A percentile compares a stretch with the other conserved stretches of the same genome.
These are phyloP conservation scores for Eriosoma lanigerum DNA, from an alignment of 1,140 invertebrate genomes.

Conservation along the genomic window DNA sequence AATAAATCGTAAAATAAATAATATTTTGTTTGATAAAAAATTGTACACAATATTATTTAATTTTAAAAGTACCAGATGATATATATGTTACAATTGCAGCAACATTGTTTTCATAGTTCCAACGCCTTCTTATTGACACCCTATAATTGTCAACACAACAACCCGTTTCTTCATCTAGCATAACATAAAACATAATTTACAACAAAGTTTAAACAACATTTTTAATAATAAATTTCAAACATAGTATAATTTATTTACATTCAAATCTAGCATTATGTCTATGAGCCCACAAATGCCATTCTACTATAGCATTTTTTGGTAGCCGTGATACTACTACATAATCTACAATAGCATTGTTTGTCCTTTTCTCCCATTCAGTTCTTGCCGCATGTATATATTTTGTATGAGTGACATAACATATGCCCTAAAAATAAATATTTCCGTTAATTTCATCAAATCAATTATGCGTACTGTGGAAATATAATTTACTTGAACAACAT, in stretches of 20 bases:
- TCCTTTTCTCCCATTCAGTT: constrained; percentile 76
- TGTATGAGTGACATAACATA: constrained; percentile 77
- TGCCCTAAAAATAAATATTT: constrained; percentile 62
- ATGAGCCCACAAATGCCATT: constrained; percentile 88
- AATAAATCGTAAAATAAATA: constrained; percentile 44
- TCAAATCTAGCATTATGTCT: constrained; percentile 82
- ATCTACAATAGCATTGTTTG: constrained; percentile 84
- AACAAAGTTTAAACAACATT: not conserved
- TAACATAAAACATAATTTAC: not conserved
- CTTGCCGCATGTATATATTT: constrained; percentile 71
- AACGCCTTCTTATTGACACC: constrained; percentile 76
- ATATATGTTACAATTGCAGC: constrained; percentile 80
- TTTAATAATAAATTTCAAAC: not conserved
- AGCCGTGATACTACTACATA: constrained; percentile 80
- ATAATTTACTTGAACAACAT: constrained; percentile 70
- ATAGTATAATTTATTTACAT: constrained; percentile 64
- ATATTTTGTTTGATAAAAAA: constrained; percentile 1
- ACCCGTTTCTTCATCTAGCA: constrained; percentile 82
- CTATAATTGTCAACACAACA: constrained; percentile 78
- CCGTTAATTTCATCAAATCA: not conserved
- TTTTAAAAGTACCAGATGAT: constrained; percentile 64
- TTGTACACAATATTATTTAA: not conserved
- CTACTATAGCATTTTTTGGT: constrained; percentile 78
- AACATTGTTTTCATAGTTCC: constrained; percentile 86
- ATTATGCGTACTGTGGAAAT: not conserved